Conservation (phyloP, 30 jellyfish, hydroid and myxozoan genomes). For the Aurelia sp. region DNA sequence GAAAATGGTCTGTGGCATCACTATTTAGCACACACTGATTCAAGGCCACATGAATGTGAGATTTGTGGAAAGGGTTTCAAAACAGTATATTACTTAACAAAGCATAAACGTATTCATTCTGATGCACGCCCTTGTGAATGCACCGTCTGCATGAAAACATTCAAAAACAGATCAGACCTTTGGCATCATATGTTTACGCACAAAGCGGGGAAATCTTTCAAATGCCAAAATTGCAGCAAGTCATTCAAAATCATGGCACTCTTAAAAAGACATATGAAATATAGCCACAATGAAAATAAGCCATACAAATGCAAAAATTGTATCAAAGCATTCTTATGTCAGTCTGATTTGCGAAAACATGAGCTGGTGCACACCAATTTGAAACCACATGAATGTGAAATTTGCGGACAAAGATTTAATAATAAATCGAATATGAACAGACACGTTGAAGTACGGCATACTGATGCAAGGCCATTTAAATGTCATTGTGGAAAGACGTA, state of each 20-base stretch:
- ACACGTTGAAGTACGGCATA: background rate
- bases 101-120: background rate
- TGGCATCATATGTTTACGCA: background rate
- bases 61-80: constrained; percentile 4
- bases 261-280: background rate
- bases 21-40: background rate
- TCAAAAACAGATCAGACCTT: background rate
- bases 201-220: background rate
- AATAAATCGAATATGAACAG: background rate
- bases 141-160: background rate
- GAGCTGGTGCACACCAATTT: background rate
- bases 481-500: constrained; percentile 2
- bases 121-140: background rate
- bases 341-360: background rate
- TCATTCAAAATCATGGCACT: background rate
- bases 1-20: background rate
- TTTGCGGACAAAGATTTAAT: background rate
- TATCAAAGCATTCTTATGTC: background rate
- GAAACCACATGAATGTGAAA: background rate
- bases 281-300: background rate
- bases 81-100: background rate
- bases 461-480: background rate
- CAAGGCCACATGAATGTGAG: constrained; percentile 2
- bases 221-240: background rate
- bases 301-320: background rate